Conservation (phyloP, 2,113 vertebrate genomes). For the Camelus dromedarius region DNA sequence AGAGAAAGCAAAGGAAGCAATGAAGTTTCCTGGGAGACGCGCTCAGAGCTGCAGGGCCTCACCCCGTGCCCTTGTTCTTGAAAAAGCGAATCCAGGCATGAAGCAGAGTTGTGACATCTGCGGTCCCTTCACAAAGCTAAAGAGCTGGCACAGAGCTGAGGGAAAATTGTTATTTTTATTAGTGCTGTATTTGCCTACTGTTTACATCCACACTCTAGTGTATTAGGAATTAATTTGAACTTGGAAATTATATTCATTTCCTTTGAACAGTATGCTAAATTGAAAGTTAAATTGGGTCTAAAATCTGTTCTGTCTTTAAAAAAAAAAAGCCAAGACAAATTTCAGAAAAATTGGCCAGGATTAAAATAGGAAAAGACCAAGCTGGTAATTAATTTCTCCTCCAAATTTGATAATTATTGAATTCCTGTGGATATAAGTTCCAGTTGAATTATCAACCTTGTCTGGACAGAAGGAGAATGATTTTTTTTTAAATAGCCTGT, state of each 20-base stretch:
- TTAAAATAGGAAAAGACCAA: constrained; percentile 60
- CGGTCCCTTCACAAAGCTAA: constrained; percentile 8
- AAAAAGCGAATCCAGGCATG: neutral
- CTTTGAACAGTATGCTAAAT: constrained; percentile 72
- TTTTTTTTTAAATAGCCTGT: constrained; percentile 18
- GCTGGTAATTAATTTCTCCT: constrained; percentile 65
- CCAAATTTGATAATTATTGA: constrained; percentile 74
- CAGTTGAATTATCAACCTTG: constrained; percentile 71
- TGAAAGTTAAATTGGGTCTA: constrained; percentile 71
- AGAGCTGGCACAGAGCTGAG: neutral
- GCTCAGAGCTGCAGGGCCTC: neutral
- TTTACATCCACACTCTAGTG: constrained; percentile 52
- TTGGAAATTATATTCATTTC: constrained; percentile 71
- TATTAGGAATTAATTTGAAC: constrained; percentile 71
- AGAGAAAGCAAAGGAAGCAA: neutral
- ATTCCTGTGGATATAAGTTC: constrained; percentile 67
- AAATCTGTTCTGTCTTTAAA: constrained; percentile 59
- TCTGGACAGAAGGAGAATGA: constrained; percentile 73
- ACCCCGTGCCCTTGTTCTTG: neutral
- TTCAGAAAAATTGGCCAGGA: constrained; percentile 66
- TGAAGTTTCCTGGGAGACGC: neutral
- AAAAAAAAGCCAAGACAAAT: constrained; percentile 41
- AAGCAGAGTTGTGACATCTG: constrained; percentile 37
- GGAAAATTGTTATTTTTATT: constrained; percentile 68
- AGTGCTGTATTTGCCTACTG: constrained; percentile 58